phyloP scores from a whole-genome alignment of 2,113 vertebrate species.

The Brachypteracias leptosomus region DNA sequence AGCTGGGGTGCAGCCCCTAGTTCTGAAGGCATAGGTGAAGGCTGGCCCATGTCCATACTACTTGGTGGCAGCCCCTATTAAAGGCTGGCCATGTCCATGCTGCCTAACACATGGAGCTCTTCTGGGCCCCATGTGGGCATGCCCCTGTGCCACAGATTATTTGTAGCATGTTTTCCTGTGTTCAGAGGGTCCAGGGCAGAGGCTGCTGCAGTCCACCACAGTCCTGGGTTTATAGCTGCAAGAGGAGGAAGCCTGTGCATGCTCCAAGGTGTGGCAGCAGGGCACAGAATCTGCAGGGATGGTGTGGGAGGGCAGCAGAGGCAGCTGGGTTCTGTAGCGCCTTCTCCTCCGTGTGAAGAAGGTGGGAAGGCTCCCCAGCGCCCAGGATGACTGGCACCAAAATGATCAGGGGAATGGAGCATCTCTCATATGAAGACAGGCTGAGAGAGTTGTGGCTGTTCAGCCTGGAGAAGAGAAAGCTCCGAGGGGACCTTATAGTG shows the following conservation, averaged over 20 bases:
- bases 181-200: neutral
- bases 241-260: neutral
- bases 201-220: fast-evolving
- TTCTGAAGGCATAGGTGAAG: neutral
- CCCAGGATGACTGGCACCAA: no score
- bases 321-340: fast-evolving
- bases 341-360: neutral
- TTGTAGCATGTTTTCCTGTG: neutral
- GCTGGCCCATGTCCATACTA: neutral
- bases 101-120: neutral
- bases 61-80: neutral
- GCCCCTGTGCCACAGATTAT: neutral
- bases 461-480: no score
- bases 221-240: neutral
- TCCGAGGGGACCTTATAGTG: no score
- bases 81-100: neutral
- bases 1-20: neutral
- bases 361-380: no score
- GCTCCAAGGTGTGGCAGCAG: neutral
- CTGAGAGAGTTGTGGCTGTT: no score
- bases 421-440: no score
- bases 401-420: no score
- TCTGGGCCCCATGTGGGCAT: neutral
- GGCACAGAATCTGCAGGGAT: neutral
- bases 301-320: fast-evolving